These are phyloP conservation scores for Leucopternis melanops DNA, from an alignment of 2,113 vertebrate genomes.

Conservation along the genomic window DNA sequence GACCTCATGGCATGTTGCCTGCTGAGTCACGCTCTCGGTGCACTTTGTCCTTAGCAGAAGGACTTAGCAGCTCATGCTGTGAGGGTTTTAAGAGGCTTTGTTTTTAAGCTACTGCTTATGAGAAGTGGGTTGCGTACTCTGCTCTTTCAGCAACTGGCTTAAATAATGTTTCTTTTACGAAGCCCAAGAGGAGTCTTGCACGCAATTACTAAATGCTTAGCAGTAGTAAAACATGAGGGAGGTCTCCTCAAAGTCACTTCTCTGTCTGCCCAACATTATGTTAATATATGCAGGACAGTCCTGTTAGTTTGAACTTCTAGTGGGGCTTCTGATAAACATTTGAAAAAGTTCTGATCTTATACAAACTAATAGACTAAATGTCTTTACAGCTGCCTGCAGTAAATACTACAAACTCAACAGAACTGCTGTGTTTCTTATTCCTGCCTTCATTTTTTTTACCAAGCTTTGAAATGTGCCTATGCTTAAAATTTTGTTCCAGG, in stretches of 20 bases:
- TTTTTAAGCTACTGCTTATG: background rate
- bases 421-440: background rate
- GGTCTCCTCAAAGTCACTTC: background rate
- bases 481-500: slow-evolving; percentile 72
- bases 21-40: accelerated
- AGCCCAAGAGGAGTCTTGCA: background rate
- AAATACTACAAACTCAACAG: background rate
- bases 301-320: background rate
- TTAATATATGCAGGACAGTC: background rate
- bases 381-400: background rate
- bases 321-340: background rate
- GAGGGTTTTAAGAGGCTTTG: background rate
- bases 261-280: background rate
- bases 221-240: background rate
- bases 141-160: background rate
- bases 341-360: background rate
- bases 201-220: background rate
- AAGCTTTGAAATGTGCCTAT: background rate
- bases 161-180: background rate
- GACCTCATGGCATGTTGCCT: accelerated
- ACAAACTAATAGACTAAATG: background rate
- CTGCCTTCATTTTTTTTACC: background rate
- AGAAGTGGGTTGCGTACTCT: background rate
- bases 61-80: background rate
- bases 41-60: background rate